These are phyloP conservation scores for Lamprotornis superbus DNA, from an alignment of 2,113 vertebrate species.

Conservation along the genomic window DNA sequence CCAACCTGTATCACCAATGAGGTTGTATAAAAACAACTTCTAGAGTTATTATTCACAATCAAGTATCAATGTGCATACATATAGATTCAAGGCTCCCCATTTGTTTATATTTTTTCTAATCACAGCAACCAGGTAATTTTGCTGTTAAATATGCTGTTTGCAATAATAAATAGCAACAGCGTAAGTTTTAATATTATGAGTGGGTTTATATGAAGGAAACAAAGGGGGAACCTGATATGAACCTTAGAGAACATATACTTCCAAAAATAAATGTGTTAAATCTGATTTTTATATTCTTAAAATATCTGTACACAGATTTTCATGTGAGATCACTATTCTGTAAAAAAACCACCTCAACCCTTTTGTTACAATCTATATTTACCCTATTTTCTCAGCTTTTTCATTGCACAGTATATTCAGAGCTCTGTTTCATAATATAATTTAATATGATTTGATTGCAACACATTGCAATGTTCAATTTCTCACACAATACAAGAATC, in stretches of 20 bases:
- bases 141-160: slow-evolving; percentile 33
- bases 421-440: slow-evolving; percentile 72
- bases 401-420: slow-evolving; percentile 81
- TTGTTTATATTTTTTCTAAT: slow-evolving; percentile 64
- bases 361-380: slow-evolving; percentile 31
- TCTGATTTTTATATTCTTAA: slow-evolving; percentile 76
- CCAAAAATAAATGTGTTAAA: slow-evolving; percentile 79
- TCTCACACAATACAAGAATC: slow-evolving; percentile 76
- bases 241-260: slow-evolving; percentile 66
- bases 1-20: slow-evolving; percentile 66
- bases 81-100: slow-evolving; percentile 77
- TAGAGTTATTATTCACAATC: slow-evolving; percentile 74
- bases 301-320: slow-evolving; percentile 77
- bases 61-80: slow-evolving; percentile 77
- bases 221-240: slow-evolving; percentile 69
- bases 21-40: slow-evolving; percentile 73
- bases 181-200: background rate
- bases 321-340: slow-evolving; percentile 56
- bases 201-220: slow-evolving; percentile 31
- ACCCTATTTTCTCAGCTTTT: slow-evolving; percentile 61
- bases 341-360: slow-evolving; percentile 70
- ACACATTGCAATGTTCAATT: slow-evolving; percentile 73
- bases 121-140: slow-evolving; percentile 8
- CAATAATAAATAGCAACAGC: slow-evolving; percentile 33
- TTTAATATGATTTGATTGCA: slow-evolving; percentile 72